Evolutionary conservation across 1,140 invertebrate genomes (phyloP), one percentile per base, ranked within the genome.

Genomic region (Diabrotica virgifera): DNA sequence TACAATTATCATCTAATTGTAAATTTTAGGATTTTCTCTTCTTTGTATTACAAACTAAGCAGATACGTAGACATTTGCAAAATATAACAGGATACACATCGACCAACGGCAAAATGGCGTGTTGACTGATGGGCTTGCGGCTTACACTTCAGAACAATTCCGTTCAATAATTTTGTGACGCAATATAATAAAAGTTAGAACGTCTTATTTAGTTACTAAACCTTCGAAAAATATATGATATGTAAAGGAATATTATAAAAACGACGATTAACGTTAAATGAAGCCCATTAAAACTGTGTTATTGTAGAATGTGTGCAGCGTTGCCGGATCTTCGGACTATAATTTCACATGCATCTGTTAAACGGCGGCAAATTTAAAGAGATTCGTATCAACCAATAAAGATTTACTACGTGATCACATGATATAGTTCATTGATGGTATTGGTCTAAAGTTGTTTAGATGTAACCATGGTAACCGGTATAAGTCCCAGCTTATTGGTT

Each of bases 291-390:
- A 54, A 13, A 8, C 35, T 53, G 14, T 55, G 52, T 53, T 14
- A 24, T 24, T 24, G 24, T 36, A 53, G 52, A 52, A 24, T 9
- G 52, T 57, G 57, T 70, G 57, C 11, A 46, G 8, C 40, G 66
- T 73, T 73, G 70, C 64, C 70, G 62, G 53, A 36, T 63, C 64
- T 62, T 53, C 50, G 12, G 13, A 52, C 14, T 40, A 51, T 38
- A 59, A 55, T 54, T 52, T 51, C 55, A 67, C 56, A 56, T 40
- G 57, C 36, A n/a, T 8, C 35, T 14, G 5, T 4, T 10, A 10
- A 58, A 51, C 10, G 36, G 72, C 72, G 72, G 68, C 58, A 72
- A 68, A 61, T 73, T 72, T 66, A 62, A 73, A 73, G 36, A 66
- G 54, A 53, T 24, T 62, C 51, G 5, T 50, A 24, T 24, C 5